A percentile compares a stretch with the other conserved stretches of the same genome.
phyloP scores from a whole-genome alignment of 1,140 invertebrate genomes.

The Heliconius hewitsoni region DNA sequence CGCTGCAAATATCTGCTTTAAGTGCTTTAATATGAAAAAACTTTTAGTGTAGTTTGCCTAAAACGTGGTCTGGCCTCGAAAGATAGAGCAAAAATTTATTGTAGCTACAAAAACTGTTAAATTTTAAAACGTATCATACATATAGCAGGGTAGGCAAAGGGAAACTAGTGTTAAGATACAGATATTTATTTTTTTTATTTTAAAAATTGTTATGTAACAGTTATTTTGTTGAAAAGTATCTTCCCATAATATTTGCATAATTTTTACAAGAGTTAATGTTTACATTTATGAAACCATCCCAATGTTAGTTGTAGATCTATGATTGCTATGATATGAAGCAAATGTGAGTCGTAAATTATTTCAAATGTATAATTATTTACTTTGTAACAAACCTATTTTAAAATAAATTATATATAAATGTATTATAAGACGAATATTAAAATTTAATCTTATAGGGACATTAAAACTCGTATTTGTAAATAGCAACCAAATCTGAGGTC shows the following conservation, averaged over 20 bases:
- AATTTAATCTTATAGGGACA: not conserved
- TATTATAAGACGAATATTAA: not conserved
- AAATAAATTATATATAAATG: not conserved
- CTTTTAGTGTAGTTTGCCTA: slow-evolving; percentile 24
- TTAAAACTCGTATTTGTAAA: not conserved
- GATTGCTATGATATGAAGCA: not conserved
- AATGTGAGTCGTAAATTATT: slow-evolving; percentile 5
- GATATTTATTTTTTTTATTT: no score
- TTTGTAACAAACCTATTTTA: not conserved
- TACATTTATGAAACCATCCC: not conserved
- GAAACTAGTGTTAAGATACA: not conserved
- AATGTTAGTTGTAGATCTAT: not conserved
- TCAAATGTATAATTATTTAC: not conserved
- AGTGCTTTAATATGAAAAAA: slow-evolving; percentile 28
- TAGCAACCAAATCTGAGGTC: no score
- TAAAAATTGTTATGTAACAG: no score
- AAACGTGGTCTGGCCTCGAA: slow-evolving; percentile 19
- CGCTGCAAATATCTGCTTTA: slow-evolving; percentile 22
- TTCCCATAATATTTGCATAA: not conserved
- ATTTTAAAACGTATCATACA: no score
- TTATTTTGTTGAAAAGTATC: not conserved
- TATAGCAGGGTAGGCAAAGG: no score
- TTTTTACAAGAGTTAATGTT: not conserved
- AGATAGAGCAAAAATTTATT: slow-evolving; percentile 18
- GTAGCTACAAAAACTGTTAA: not conserved